Evolutionary conservation across 2,113 vertebrate species (phyloP), one percentile per base, ranked within the genome.

Genomic region (Cnemophilus loriae): DNA sequence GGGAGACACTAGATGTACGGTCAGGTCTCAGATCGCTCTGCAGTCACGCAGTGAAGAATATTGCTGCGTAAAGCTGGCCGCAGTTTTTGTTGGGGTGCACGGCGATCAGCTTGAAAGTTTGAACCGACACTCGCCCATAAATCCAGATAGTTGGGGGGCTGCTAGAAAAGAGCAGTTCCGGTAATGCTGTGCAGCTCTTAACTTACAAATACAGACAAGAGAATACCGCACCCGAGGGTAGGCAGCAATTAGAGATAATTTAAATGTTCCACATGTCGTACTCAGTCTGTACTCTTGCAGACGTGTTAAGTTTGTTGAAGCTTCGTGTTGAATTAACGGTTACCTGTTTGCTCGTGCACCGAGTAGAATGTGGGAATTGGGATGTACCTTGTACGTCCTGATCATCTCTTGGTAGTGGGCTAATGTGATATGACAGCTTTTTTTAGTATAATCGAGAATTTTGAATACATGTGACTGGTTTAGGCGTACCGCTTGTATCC

Each of bases 401-500:
- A 7, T 41, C 7, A 7, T 67, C 30, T 57, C n/a, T 84, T 60
- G 68, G 23, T 55, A 16, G 33, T 32, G 33, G 56, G 10, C 16
- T 69, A 16, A 33, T 27, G 41, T 55, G 57, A 30, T 47, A 9
- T 6, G 33, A 11, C 28, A 41, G 33, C 1, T 23, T 42, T 59
- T 67, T 71, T 50, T 44, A 22, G 27, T 35, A 16, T 35, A 52
- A 67, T 42, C 7, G 24, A 18, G 19, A 35, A 22, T 74, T 91
- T 42, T 9, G 14, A 65, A 16, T 70, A 52, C 60, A 50, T 8
- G 1, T 50, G 15, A 37, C 10, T 37, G 49, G 9, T 20, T 88
- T 78, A 53, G 1, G 1, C 4, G 2, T 47, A 24, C 2, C 17
- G 8, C 5, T 17, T 53, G 5, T 39, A 3, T 67, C 2, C 0